These are phyloP conservation scores for Heteractis magnifica DNA, from an alignment of 92 coral and sea anemone genomes.

Conservation along the genomic window DNA sequence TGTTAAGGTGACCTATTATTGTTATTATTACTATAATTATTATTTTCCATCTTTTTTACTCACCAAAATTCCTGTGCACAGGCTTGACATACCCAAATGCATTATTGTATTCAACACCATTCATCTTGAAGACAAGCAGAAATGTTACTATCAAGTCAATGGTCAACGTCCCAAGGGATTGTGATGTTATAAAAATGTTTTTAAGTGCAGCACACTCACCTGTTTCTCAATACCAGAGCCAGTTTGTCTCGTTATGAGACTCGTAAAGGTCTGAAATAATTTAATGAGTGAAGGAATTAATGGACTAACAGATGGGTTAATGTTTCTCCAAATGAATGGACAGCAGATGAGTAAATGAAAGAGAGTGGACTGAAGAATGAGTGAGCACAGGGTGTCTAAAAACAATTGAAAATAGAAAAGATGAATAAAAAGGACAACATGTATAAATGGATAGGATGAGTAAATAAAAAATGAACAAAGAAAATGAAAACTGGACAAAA, in stretches of 20 bases:
- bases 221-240: not conserved
- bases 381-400: no score
- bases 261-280: slow-evolving; percentile 15
- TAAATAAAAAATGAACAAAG: not conserved
- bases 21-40: not conserved
- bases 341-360: not conserved
- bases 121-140: slow-evolving; percentile 11
- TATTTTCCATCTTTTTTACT: not conserved
- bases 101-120: slow-evolving; percentile 37
- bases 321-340: not conserved
- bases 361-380: no score
- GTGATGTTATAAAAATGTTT: not conserved
- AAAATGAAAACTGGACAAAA: no score
- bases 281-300: not conserved
- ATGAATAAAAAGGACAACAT: not conserved
- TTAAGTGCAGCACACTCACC: not conserved
- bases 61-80: not conserved
- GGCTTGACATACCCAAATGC: slow-evolving; percentile 35
- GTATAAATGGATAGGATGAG: not conserved
- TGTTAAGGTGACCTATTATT: not conserved
- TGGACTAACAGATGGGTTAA: not conserved
- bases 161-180: not conserved
- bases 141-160: not conserved
- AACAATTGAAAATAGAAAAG: not conserved
- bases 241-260: slow-evolving; percentile 17